A percentile compares a stretch with the other conserved stretches of the same genome.
Conservation (phyloP, 2,888 invertebrate genomes). For the Stenchaetothrips biformis region DNA sequence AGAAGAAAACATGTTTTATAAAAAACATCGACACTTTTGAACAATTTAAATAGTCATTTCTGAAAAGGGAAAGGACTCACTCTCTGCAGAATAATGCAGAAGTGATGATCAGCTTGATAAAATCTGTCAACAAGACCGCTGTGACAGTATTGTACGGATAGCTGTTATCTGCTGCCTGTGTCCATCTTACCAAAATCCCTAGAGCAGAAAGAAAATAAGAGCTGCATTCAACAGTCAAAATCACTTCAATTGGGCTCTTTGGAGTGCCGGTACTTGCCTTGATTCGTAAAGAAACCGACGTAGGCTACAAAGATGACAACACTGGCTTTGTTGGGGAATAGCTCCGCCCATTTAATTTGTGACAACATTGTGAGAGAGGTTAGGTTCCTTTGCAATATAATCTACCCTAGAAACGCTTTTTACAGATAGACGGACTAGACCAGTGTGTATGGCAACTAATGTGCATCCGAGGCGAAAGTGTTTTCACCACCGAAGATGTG, state of each 20-base stretch:
- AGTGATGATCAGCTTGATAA: constrained; percentile 74
- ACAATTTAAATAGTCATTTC: constrained; percentile 17
- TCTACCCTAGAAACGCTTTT: too few species aligned
- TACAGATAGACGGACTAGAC: too few species aligned
- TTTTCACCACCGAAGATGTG: too few species aligned
- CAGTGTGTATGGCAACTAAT: too few species aligned
- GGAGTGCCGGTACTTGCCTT: constrained; percentile 59
- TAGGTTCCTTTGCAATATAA: not conserved
- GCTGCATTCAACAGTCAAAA: constrained; percentile 24
- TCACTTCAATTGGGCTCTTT: not conserved
- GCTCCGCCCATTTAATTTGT: constrained; percentile 47
- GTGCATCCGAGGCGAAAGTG: too few species aligned
- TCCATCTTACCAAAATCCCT: constrained; percentile 89
- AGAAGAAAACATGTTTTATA: constrained; percentile 20
- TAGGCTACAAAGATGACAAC: constrained; percentile 76
- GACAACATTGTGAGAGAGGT: constrained; percentile 1
- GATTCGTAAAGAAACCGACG: constrained; percentile 83
- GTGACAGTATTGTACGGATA: constrained; percentile 85
- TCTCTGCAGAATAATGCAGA: constrained; percentile 63
- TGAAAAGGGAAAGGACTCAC: constrained; percentile 49
- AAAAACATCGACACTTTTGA: constrained; percentile 29
- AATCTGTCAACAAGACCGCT: constrained; percentile 83
- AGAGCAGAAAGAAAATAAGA: constrained; percentile 41
- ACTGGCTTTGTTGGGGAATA: constrained; percentile 80
- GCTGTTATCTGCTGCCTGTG: constrained; percentile 71